phyloP scores from a whole-genome alignment of 2,113 vertebrate species.

The Bufo gargarizans region DNA sequence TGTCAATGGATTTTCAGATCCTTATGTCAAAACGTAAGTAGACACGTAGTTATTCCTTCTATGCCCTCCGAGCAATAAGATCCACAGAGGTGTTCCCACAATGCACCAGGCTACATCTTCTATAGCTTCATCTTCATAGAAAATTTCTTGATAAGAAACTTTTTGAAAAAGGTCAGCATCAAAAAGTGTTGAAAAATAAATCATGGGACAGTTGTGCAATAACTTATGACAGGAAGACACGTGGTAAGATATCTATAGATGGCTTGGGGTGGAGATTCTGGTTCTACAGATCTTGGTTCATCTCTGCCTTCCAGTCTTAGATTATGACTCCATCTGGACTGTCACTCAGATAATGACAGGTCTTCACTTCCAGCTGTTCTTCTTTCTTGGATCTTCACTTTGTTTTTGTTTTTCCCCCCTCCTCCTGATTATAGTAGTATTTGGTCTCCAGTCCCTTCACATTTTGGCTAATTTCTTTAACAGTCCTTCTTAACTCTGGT shows the following conservation, averaged over 20 bases:
- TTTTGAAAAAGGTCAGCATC: too few relatives aligned
- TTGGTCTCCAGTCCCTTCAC: background rate
- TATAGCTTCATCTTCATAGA: too few relatives aligned
- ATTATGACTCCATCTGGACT: background rate
- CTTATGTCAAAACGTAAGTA: constrained; percentile 87
- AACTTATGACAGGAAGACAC: too few relatives aligned
- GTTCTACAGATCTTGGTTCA: too few relatives aligned
- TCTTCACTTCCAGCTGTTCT: background rate
- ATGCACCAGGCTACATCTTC: background rate
- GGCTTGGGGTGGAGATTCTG: too few relatives aligned
- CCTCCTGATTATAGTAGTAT: background rate
- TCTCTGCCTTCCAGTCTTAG: background rate
- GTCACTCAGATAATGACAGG: background rate
- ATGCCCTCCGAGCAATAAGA: background rate
- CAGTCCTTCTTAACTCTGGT: background rate
- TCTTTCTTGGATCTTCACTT: background rate
- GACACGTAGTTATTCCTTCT: background rate
- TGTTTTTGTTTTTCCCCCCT: background rate
- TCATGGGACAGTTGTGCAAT: too few relatives aligned
- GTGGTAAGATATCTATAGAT: too few relatives aligned
- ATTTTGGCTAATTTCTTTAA: background rate
- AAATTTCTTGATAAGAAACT: too few relatives aligned
- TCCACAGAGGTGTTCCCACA: background rate
- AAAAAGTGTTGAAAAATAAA: too few relatives aligned
- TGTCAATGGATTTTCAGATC: constrained; percentile 87